A percentile compares a stretch with the other conserved stretches of the same genome.
phyloP scores from a whole-genome alignment of 2,888 invertebrate genomes.

The Leucophenga maculata region DNA sequence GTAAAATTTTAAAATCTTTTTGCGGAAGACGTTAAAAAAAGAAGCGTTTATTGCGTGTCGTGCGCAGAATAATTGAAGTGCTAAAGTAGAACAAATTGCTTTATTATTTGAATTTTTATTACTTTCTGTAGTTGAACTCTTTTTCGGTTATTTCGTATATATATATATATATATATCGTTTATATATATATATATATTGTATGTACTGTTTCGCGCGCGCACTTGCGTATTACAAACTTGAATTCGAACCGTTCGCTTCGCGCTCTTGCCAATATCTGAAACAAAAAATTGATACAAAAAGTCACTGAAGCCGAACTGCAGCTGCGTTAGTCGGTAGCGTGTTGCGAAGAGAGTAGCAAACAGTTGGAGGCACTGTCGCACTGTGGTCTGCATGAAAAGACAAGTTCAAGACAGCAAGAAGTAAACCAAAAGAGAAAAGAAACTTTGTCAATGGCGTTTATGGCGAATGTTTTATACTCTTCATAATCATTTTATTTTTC shows the following conservation, averaged over 20 bases:
- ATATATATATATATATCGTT: too few relatives aligned
- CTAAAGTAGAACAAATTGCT: not conserved
- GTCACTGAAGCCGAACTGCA: slow-evolving; percentile 45
- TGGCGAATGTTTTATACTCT: too few relatives aligned
- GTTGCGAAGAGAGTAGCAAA: not conserved
- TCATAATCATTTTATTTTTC: too few relatives aligned
- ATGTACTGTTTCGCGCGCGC: not conserved
- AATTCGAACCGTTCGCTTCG: slow-evolving; percentile 29
- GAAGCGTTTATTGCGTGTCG: not conserved
- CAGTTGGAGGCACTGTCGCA: not conserved
- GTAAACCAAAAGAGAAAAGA: too few relatives aligned
- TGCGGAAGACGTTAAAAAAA: not conserved
- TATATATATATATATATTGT: too few relatives aligned
- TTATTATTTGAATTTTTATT: not conserved
- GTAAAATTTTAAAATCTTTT: too few relatives aligned
- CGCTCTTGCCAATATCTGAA: slow-evolving; percentile 51
- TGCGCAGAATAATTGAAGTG: slow-evolving; percentile 7
- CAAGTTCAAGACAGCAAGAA: too few relatives aligned
- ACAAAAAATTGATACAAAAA: slow-evolving; percentile 36
- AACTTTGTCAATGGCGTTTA: too few relatives aligned
- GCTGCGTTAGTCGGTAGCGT: not conserved
- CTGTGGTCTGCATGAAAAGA: too few relatives aligned
- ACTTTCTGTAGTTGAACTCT: not conserved
- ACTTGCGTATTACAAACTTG: slow-evolving; percentile 11
- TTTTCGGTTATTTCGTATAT: not conserved